These are phyloP conservation scores for Aurelia sp. DNA, from an alignment of 30 jellyfish, hydroid and myxozoan species.

Conservation along the genomic window DNA sequence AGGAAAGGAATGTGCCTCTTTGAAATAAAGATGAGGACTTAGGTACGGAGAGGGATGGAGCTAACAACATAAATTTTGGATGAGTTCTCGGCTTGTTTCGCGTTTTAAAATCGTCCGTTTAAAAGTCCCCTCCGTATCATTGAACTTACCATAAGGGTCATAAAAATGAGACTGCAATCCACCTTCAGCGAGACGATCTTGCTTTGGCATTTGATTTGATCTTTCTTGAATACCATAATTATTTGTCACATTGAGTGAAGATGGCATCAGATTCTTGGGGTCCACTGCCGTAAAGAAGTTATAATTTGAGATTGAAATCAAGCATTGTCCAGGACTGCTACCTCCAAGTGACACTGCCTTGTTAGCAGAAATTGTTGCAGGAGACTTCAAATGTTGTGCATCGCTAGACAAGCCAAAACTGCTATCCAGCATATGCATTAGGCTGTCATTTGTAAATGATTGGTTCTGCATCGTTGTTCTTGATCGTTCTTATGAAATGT, in stretches of 20 bases:
- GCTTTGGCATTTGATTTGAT: neutral
- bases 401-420: conserved; percentile 2
- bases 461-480: too few species aligned
- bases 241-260: conserved; percentile 4
- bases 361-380: neutral
- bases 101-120: too few species aligned
- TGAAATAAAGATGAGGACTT: too few species aligned
- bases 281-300: conserved; percentile 36
- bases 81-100: too few species aligned
- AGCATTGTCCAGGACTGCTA: conserved; percentile 52
- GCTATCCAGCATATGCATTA: neutral
- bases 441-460: neutral
- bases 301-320: conserved; percentile 46
- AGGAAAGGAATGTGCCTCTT: too few species aligned
- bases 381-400: neutral
- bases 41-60: too few species aligned
- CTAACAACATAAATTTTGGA: too few species aligned
- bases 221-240: neutral
- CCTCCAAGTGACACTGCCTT: conserved; percentile 7
- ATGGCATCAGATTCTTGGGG: conserved; percentile 26
- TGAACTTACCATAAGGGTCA: too few species aligned
- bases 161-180: too few species aligned
- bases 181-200: too few species aligned
- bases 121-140: too few species aligned
- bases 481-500: too few species aligned